Evolutionary conservation across 1,140 invertebrate species (phyloP), one percentile per base, ranked within the genome.

Genomic region (Lepidurus arcticus): DNA sequence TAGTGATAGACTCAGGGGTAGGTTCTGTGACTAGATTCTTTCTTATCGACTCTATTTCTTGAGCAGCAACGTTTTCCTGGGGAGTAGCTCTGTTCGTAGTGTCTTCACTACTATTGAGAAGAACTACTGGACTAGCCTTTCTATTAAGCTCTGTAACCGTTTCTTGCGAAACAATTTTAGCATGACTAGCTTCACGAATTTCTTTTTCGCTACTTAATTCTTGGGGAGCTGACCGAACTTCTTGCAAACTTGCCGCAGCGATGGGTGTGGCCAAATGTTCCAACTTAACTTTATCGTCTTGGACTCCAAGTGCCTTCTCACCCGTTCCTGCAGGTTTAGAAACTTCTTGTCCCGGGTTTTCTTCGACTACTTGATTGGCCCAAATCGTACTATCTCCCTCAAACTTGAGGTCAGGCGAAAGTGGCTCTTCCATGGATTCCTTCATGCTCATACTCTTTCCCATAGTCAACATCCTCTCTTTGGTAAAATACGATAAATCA

Each of bases 341-440:
- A 65, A n/a, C 13, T n/a, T 21, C 21, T 16, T 7, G 53, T 16
- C 5, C 9, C 7, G 21, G 16, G n/a, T 2, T 9, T 16, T 65
- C 53, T 65, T 65, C 53, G 1, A 21, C 16, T 65, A 65, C 7
- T 65, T 65, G 53, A 16, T 65, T 65, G 53, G 53, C 53, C 53
- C 53, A 65, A 16, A 65, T 65, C 6, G 53, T 65, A 5, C 53
- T 65, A 10, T 65, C 53, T 7, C n/a, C 21, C n/a, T 65, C 53
- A n/a, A 65, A 65, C 21, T 9, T 16, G 0, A 65, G 53, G 13
- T 65, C 53, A 34, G 34, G 34, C 34, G 34, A 34, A 4, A 34
- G 34, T 65, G 53, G 53, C 21, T 65, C 53, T n/a, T 65, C 53
- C 53, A 65, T n/a, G 9, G 53, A 65, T 65, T 65, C 53, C 21